phyloP scores from a whole-genome alignment of 1,140 invertebrate species.

The Metopolophium dirhodum region DNA sequence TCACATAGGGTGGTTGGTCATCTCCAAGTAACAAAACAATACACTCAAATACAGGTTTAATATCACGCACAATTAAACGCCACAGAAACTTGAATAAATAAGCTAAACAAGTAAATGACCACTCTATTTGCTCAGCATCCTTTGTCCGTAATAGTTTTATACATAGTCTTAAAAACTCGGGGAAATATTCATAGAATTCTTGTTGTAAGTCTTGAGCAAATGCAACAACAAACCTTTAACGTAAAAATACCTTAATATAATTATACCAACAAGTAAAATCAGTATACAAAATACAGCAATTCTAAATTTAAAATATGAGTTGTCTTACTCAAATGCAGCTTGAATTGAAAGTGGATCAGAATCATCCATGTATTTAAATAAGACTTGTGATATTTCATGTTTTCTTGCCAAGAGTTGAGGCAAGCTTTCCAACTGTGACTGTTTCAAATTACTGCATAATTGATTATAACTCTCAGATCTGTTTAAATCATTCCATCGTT shows the following conservation, averaged over 20 bases:
- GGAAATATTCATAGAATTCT: conserved; percentile 85
- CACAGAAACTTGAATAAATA: conserved; percentile 89
- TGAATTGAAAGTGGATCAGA: conserved; percentile 48
- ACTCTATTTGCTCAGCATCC: conserved; percentile 82
- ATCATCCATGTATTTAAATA: conserved; percentile 42
- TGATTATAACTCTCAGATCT: conserved; percentile 79
- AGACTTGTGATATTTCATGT: conserved; percentile 34
- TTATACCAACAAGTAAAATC: conserved; percentile 65
- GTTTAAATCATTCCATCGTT: conserved; percentile 87
- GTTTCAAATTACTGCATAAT: conserved; percentile 76
- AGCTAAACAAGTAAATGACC: conserved; percentile 81
- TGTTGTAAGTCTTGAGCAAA: conserved; percentile 79
- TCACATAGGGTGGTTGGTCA: conserved; percentile 78
- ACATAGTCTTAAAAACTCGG: conserved; percentile 67
- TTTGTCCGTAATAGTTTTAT: conserved; percentile 78
- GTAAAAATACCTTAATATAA: conserved; percentile 61
- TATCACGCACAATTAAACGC: conserved; percentile 80
- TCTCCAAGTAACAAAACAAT: conserved; percentile 78
- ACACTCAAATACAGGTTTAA: conserved; percentile 75
- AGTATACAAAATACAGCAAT: background rate
- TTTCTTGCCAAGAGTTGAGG: conserved; percentile 50
- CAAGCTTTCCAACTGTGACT: conserved; percentile 69
- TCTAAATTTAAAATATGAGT: background rate
- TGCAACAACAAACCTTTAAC: conserved; percentile 80
- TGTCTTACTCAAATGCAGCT: conserved; percentile 77